A percentile compares a stretch with the other conserved stretches of the same genome.
phyloP scores from a whole-genome alignment of 2,888 invertebrate species.

The Osmoderma eremita region DNA sequence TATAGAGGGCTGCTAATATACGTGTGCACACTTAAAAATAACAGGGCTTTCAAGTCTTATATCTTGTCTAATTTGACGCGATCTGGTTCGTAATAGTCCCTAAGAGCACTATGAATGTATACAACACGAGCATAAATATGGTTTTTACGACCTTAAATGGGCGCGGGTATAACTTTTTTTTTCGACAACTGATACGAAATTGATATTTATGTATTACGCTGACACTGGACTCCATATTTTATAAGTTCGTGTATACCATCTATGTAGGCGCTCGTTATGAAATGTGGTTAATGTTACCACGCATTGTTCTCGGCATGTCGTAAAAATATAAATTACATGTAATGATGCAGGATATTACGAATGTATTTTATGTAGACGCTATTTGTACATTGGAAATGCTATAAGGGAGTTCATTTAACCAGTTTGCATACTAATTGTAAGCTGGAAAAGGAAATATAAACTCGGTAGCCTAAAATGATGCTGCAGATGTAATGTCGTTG shows the following conservation, averaged over 20 bases:
- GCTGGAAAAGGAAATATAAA: too few species aligned
- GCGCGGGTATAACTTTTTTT: constrained; percentile 14
- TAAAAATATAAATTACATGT: constrained; percentile 1
- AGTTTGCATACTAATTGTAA: too few species aligned
- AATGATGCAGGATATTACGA: neutral
- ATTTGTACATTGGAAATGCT: too few species aligned
- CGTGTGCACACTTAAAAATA: neutral
- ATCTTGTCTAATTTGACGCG: constrained; percentile 25
- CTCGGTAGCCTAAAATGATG: too few species aligned
- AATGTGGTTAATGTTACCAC: constrained; percentile 14
- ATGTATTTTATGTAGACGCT: neutral
- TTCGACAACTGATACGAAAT: constrained; percentile 24
- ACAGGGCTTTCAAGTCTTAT: constrained; percentile 10
- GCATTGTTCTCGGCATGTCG: constrained; percentile 4
- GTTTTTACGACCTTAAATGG: constrained; percentile 17
- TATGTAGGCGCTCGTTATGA: neutral
- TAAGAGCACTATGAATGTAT: neutral
- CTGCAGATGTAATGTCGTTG: too few species aligned
- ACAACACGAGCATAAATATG: constrained; percentile 8
- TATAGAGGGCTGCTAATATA: neutral
- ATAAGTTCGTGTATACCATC: neutral
- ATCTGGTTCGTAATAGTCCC: constrained; percentile 14
- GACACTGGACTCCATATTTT: too few species aligned
- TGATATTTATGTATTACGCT: constrained; percentile 8
- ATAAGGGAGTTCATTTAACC: too few species aligned